phyloP scores from a whole-genome alignment of 2,888 invertebrate genomes.

The Slavum lentiscoides region DNA sequence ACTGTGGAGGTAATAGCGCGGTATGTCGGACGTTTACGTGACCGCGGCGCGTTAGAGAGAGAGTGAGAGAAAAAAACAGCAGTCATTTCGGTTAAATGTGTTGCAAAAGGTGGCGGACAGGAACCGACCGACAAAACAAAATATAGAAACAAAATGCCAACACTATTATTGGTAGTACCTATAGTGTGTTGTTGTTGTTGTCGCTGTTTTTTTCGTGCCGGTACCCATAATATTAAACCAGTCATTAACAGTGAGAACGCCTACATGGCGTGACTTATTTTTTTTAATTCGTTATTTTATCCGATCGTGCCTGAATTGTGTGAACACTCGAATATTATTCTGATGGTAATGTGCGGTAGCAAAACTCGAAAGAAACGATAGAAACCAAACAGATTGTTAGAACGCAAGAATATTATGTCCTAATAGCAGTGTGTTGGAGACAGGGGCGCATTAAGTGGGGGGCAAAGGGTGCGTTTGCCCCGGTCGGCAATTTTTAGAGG shows the following conservation, averaged over 20 bases:
- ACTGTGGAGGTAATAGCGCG: slow-evolving; percentile 15
- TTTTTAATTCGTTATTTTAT: slow-evolving; percentile 4
- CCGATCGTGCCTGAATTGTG: not conserved
- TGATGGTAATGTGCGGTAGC: too few species aligned
- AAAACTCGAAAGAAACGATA: not conserved
- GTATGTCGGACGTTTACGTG: slow-evolving; percentile 48
- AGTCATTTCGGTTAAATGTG: not conserved
- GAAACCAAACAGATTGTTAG: not conserved
- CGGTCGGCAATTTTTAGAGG: too few species aligned
- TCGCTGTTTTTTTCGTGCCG: not conserved
- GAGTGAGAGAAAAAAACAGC: not conserved
- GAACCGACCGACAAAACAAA: slow-evolving; percentile 10
- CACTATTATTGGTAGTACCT: not conserved
- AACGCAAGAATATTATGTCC: too few species aligned
- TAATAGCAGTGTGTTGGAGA: too few species aligned
- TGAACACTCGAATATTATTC: not conserved
- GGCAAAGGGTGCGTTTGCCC: too few species aligned
- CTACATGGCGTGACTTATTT: slow-evolving; percentile 12
- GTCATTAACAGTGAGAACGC: slow-evolving; percentile 1
- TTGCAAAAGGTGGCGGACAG: not conserved
- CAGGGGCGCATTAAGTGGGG: too few species aligned
- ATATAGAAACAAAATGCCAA: slow-evolving; percentile 21
- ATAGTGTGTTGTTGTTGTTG: not conserved
- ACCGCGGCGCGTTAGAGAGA: slow-evolving; percentile 28
- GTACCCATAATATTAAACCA: not conserved